Conservation (phyloP, 2,888 invertebrate genomes). For the Tachina grossa region DNA sequence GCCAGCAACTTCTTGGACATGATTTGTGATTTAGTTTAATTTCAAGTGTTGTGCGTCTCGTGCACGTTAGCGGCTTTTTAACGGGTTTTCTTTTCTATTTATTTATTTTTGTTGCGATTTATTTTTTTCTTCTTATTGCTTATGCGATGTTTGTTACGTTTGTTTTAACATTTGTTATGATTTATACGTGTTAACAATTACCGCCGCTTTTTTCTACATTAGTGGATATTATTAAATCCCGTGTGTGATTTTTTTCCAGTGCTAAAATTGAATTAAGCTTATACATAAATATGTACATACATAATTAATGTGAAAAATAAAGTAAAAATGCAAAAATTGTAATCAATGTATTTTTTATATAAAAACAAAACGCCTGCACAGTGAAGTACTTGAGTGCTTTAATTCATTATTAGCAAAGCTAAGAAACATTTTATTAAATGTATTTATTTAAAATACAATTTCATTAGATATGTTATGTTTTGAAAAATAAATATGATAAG, state of each 20-base stretch:
- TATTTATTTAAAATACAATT: too few relatives aligned
- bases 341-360: not conserved
- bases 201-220: constrained; percentile 51
- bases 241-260: not conserved
- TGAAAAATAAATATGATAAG: too few relatives aligned
- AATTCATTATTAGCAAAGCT: constrained; percentile 3
- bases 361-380: not conserved
- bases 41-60: constrained; percentile 82
- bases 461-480: too few relatives aligned
- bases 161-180: constrained; percentile 39
- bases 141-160: constrained; percentile 14
- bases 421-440: not conserved
- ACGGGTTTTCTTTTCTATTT: constrained; percentile 66
- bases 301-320: constrained; percentile 5
- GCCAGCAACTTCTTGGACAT: constrained; percentile 82
- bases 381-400: not conserved
- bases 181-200: constrained; percentile 60
- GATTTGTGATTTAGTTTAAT: constrained; percentile 81
- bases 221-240: not conserved
- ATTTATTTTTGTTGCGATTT: constrained; percentile 3
- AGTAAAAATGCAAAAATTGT: not conserved
- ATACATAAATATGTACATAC: not conserved
- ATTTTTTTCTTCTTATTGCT: not conserved
- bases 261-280: constrained; percentile 3
- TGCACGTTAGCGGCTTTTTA: constrained; percentile 77